Evolutionary conservation across 53 echinoderm and acorn worm species (phyloP).

Genomic region (Holothuria leucospilota): DNA sequence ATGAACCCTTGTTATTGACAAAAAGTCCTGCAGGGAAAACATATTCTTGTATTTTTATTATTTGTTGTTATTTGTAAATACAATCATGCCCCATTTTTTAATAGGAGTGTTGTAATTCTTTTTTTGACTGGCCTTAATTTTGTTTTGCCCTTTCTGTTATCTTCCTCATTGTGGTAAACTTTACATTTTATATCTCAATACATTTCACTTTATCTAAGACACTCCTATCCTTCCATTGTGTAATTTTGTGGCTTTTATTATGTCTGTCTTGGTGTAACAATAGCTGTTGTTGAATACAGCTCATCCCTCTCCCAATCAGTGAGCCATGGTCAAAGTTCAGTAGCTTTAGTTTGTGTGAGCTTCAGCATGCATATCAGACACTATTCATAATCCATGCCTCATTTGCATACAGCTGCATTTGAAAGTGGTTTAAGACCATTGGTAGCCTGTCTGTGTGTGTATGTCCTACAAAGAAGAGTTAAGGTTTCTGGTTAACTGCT

Average conservation of each 20-base stretch:
- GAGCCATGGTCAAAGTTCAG: constrained; percentile 32
- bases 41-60: too few relatives aligned
- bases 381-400: constrained; percentile 30
- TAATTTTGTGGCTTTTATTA: not conserved
- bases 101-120: too few relatives aligned
- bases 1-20: too few relatives aligned
- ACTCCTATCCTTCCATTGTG: not conserved
- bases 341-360: not conserved
- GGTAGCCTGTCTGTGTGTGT: not conserved
- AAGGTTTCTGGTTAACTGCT: constrained; percentile 30
- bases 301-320: constrained; percentile 25
- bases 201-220: too few relatives aligned
- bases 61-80: too few relatives aligned
- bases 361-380: constrained; percentile 12
- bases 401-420: constrained; percentile 42
- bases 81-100: too few relatives aligned
- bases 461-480: constrained; percentile 3
- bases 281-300: constrained; percentile 3
- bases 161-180: too few relatives aligned
- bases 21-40: too few relatives aligned
- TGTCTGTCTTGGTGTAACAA: not conserved
- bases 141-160: too few relatives aligned
- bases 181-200: too few relatives aligned
- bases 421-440: constrained; percentile 22
- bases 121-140: too few relatives aligned